Evolutionary conservation across 2,888 invertebrate species (phyloP).

Genomic region (Rhagium mordax): DNA sequence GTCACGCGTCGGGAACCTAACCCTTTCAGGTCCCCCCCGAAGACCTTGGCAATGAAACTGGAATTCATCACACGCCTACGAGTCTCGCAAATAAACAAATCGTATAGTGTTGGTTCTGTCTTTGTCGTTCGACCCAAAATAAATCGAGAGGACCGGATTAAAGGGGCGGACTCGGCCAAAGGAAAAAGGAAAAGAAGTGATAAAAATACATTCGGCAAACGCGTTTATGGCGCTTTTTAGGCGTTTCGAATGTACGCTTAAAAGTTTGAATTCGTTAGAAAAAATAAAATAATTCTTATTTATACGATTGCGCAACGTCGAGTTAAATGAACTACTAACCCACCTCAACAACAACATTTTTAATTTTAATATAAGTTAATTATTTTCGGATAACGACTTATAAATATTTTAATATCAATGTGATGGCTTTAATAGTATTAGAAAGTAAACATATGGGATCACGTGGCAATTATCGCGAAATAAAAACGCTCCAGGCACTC

Average conservation of each 20-base stretch:
- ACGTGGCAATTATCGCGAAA: background rate
- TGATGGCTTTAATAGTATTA: background rate
- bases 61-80: conserved; percentile 63
- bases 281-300: too few relatives aligned
- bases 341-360: background rate
- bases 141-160: conserved; percentile 14
- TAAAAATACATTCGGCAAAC: background rate
- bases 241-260: too few relatives aligned
- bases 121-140: conserved; percentile 26
- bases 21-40: conserved; percentile 40
- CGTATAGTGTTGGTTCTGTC: conserved; percentile 20
- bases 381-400: background rate
- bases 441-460: background rate
- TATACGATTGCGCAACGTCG: background rate
- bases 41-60: conserved; percentile 65
- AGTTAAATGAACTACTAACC: background rate
- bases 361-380: background rate
- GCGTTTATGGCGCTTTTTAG: background rate
- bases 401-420: background rate
- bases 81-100: conserved; percentile 38
- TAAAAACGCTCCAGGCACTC: background rate
- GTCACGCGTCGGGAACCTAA: conserved; percentile 21
- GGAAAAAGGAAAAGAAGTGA: background rate
- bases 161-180: conserved; percentile 7
- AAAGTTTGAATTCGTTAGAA: too few relatives aligned